These are phyloP conservation scores for Ploceus nigricollis DNA, from an alignment of 2,113 vertebrate genomes.

Conservation along the genomic window DNA sequence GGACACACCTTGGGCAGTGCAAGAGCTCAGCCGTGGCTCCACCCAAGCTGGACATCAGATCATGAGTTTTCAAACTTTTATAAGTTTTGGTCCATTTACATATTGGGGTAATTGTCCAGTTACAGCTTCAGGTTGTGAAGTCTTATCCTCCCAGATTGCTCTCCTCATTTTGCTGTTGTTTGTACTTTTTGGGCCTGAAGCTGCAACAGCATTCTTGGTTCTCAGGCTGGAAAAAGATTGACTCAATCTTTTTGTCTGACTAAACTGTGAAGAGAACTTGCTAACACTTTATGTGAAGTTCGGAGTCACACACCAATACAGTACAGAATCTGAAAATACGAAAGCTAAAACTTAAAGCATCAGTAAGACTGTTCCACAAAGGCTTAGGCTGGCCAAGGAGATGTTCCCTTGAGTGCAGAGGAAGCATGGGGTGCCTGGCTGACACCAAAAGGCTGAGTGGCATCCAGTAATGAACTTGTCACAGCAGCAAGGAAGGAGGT, in stretches of 20 bases:
- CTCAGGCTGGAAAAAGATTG: background rate
- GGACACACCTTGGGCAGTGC: background rate
- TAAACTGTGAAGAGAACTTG: background rate
- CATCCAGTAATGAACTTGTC: background rate
- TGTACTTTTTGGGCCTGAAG: background rate
- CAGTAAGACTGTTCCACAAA: background rate
- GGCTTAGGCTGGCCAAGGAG: background rate
- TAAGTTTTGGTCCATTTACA: background rate
- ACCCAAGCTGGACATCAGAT: background rate
- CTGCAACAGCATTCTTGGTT: background rate
- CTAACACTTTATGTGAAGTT: background rate
- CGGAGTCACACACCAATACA: background rate
- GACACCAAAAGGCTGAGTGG: background rate
- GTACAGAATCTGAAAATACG: background rate
- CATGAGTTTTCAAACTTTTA: accelerated
- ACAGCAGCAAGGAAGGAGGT: background rate
- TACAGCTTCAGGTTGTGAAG: background rate
- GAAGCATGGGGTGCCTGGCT: accelerated
- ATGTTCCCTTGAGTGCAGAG: background rate
- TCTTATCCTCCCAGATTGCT: background rate
- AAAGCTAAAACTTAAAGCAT: background rate
- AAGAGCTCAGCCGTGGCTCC: background rate
- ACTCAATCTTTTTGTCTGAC: background rate
- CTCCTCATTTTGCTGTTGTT: background rate
- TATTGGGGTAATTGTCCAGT: background rate